Base-by-base conservation (phyloP, 2,113 vertebrate species). In the Paradoxurus hermaphroditus region DNA sequence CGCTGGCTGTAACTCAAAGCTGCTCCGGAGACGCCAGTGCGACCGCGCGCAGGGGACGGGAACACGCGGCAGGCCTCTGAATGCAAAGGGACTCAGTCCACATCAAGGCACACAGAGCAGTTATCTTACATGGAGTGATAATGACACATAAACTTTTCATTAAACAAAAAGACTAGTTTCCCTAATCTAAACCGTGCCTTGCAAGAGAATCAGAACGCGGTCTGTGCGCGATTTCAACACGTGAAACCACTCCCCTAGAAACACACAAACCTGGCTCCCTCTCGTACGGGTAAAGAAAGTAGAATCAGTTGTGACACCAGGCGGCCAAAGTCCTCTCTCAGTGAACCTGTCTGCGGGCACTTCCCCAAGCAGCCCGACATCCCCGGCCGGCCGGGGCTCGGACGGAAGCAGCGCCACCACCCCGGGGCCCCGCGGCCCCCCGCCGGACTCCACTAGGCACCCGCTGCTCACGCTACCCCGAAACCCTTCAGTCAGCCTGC, bases 391-490 rank as follows among this genome's bases (percentile, higher is more conserved):
- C 7, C 23, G 4, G 51, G 83, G 65, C 70, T 27, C 14, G 15
- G 8, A 44, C 1, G 16, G 67, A 39, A 56, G 46, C n/a, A 39
- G 21, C 49, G 14, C 78, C 12, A 3, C 56, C 56, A 7, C 21
- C 56, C 56, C 53, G 5, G 2, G 21, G 0, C 36, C 23, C 59
- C 41, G 63, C 63, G 13, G 34, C 67, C 27, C 11, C 0, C 0
- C 41, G 53, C 73, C 29, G 21, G 41, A 27, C 3, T 12, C 81
- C 34, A 9, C n/a, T 72, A n/a, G 25, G 72, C 11, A 0, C 8
- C 5, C 5, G 4, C 39, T 18, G n/a, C 39, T 1, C 0, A 15
- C 0, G 21, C n/a, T 1, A 23, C 51, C 13, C 0, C 85, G 53
- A 84, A 62, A 53, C 27, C 19, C 79, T 62, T 27, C 21, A 4